Base-by-base conservation (phyloP, 2,113 vertebrate species). In the Dicrurus megarhynchus region DNA sequence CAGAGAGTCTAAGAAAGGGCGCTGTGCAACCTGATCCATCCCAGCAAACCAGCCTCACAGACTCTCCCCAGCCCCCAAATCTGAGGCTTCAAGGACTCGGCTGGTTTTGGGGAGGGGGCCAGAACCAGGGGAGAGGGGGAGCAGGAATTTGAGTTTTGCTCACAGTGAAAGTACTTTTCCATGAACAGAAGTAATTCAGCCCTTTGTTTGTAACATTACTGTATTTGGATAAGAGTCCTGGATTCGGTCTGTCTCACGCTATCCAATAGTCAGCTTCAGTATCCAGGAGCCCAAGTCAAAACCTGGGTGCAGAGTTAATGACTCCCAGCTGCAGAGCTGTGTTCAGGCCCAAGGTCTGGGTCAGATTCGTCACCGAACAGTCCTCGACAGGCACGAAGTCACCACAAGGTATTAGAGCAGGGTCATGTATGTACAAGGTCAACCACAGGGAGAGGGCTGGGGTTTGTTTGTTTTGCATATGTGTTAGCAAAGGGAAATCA, bases 11-110 rank as follows among this genome's bases (percentile, higher is more conserved):
- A 94, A 97, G 97, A 97, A 86, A 96, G 95, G 86, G 74, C 95
- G 93, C 94, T 88, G 79, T 96, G 98, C 97, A 98, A 98, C 95
- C 87, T 89, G 96, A 98, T 97, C 96, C 92, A 96, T 96, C 96
- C 90, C 90, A 97, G 93, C 96, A 96, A 98, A 98, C 87, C 94
- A 95, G 94, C 90, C 79, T 96, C 96, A 71, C 88, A 93, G 89
- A 92, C 87, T 95, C 87, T 91, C 86, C 82, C 91, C 92, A 97
- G 76, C 85, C 96, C 90, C 49, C 42, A 88, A 86, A 94, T 64
- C 91, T 30, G 60, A 83, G 56, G 50, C 76, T 93, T 86, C 37
- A 13, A 67, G 82, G 63, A 79, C 19, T 21, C 0, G 0, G 30
- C 42, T 71, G 50, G 60, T 92, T 95, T 84, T 56, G 83, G 76